These are phyloP conservation scores for Oryzias woworae DNA, from an alignment of 2,113 vertebrate genomes.

Conservation along the genomic window DNA sequence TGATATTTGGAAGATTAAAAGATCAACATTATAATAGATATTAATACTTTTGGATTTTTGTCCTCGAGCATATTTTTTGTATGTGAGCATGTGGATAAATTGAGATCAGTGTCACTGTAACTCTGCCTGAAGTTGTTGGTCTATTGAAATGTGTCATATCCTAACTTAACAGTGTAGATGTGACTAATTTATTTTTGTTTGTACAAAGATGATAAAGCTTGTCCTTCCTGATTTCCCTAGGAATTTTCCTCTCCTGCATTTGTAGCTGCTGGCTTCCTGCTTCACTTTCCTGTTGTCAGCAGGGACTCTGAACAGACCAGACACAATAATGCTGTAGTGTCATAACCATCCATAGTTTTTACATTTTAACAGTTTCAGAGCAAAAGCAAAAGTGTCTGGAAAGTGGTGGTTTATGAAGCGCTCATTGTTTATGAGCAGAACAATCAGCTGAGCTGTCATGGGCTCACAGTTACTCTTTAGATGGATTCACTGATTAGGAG, in stretches of 20 bases:
- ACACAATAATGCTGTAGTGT: constrained; percentile 37
- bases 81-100: too few species aligned
- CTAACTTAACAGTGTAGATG: constrained; percentile 27
- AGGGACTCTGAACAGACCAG: constrained; percentile 5
- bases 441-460: constrained; percentile 20
- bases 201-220: constrained; percentile 26
- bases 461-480: constrained; percentile 10
- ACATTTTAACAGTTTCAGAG: background rate
- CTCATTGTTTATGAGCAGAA: constrained; percentile 21
- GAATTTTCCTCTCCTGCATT: constrained; percentile 33
- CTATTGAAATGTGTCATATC: constrained; percentile 37
- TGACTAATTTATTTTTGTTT: constrained; percentile 31
- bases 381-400: too few species aligned
- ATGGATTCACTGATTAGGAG: constrained; percentile 54
- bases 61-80: too few species aligned
- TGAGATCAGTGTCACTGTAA: constrained; percentile 5
- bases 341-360: constrained; percentile 9
- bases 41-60: background rate
- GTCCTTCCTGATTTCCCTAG: constrained; percentile 47
- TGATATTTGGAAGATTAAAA: background rate
- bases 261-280: constrained; percentile 50
- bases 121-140: background rate
- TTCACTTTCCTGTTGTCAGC: constrained; percentile 47
- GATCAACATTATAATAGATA: background rate
- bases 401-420: constrained; percentile 9